A percentile compares a stretch with the other conserved stretches of the same genome.
phyloP scores from a whole-genome alignment of 2,113 vertebrate species.

The Ophthalmolycus amberensis region DNA sequence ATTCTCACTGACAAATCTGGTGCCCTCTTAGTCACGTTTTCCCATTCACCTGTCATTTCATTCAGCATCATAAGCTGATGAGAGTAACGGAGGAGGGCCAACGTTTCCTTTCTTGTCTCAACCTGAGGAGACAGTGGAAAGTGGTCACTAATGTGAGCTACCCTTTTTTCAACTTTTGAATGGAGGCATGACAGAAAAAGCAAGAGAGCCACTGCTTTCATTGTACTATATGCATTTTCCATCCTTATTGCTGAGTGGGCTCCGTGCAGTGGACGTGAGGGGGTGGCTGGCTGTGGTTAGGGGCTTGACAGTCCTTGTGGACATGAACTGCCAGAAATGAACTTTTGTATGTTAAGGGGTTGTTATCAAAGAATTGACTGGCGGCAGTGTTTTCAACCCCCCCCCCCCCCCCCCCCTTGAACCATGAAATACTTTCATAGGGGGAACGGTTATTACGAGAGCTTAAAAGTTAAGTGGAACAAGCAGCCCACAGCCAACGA shows the following conservation, averaged over 20 bases:
- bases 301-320: not conserved
- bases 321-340: conserved; percentile 14
- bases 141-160: no score
- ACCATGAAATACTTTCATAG: conserved; percentile 6
- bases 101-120: not conserved
- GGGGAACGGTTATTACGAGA: conserved; percentile 39
- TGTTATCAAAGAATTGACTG: not conserved
- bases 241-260: not conserved
- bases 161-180: no score
- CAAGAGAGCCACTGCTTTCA: not conserved
- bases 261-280: not conserved
- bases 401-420: not conserved
- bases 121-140: not conserved
- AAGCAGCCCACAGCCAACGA: conserved; percentile 60
- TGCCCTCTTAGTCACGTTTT: not conserved
- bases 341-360: not conserved
- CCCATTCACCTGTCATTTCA: not conserved
- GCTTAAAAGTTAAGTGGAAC: conserved; percentile 62
- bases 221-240: not conserved
- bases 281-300: conserved; percentile 16
- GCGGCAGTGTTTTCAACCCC: not conserved
- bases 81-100: not conserved
- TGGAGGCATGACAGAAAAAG: no score
- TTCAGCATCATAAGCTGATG: not conserved
- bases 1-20: not conserved